A percentile compares a stretch with the other conserved stretches of the same genome.
Evolutionary conservation across 2,888 invertebrate genomes (phyloP).

Genomic region (Cheilosia scutellata): DNA sequence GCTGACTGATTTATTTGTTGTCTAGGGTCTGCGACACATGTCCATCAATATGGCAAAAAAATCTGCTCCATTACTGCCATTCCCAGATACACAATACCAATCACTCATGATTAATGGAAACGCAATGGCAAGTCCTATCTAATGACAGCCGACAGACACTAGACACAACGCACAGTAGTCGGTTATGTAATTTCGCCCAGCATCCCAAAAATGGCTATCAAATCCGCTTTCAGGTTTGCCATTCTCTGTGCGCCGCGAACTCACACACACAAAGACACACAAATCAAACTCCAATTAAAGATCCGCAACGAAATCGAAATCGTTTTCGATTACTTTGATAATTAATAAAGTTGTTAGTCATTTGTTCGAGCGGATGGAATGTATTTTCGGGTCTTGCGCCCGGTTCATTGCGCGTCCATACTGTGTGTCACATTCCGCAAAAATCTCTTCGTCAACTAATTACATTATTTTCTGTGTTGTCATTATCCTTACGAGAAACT

Average conservation of each 20-base stretch:
- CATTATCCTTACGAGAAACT: constrained; percentile 53
- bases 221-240: not conserved
- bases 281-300: constrained; percentile 48
- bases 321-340: constrained; percentile 57
- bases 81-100: constrained; percentile 19
- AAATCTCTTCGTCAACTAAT: constrained; percentile 54
- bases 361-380: constrained; percentile 47
- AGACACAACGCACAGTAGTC: not conserved
- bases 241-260: not conserved
- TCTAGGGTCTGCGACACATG: constrained; percentile 23
- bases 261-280: not conserved
- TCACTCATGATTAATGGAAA: constrained; percentile 42
- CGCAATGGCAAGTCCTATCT: constrained; percentile 18
- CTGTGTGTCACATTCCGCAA: constrained; percentile 49
- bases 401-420: constrained; percentile 12
- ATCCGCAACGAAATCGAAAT: constrained; percentile 55
- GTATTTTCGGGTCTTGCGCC: constrained; percentile 21
- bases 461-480: constrained; percentile 54
- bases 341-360: constrained; percentile 68
- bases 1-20: constrained; percentile 4
- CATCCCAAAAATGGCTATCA: constrained; percentile 16
- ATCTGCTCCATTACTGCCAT: constrained; percentile 1
- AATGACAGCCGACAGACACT: constrained; percentile 35
- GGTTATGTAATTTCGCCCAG: not conserved
- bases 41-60: constrained; percentile 8